These are phyloP conservation scores for Crotalus tigris DNA, from an alignment of 2,113 vertebrate species.

Conservation along the genomic window DNA sequence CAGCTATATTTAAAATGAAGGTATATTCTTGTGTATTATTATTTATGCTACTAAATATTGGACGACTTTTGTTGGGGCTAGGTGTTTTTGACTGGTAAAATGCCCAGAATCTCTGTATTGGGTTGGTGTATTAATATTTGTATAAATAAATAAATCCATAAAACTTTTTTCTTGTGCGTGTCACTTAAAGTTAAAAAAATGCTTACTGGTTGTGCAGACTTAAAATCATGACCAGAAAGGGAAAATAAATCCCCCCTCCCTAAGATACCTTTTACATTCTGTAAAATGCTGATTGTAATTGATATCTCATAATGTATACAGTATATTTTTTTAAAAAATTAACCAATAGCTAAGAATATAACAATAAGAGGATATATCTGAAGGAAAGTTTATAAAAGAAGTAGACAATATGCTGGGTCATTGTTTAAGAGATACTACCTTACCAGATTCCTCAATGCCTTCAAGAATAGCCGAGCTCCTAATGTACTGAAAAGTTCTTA, in stretches of 20 bases:
- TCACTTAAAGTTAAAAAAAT: neutral
- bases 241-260: neutral
- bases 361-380: neutral
- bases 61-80: neutral
- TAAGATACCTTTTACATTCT: neutral
- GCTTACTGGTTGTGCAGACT: neutral
- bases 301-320: neutral
- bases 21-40: neutral
- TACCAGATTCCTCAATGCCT: too few species aligned
- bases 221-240: neutral
- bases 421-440: neutral
- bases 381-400: neutral
- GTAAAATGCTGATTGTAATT: neutral
- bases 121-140: neutral
- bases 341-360: neutral
- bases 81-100: neutral
- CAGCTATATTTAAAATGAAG: neutral
- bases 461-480: too few species aligned
- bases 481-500: neutral
- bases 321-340: neutral
- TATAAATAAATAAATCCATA: neutral
- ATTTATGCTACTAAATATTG: neutral
- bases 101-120: neutral
- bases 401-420: neutral
- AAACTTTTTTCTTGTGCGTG: neutral